Percentiles rank a stretch among this genome's conserved stretches.
Conservation (phyloP, 2,113 vertebrate species). For the Lampris megalopsis region DNA sequence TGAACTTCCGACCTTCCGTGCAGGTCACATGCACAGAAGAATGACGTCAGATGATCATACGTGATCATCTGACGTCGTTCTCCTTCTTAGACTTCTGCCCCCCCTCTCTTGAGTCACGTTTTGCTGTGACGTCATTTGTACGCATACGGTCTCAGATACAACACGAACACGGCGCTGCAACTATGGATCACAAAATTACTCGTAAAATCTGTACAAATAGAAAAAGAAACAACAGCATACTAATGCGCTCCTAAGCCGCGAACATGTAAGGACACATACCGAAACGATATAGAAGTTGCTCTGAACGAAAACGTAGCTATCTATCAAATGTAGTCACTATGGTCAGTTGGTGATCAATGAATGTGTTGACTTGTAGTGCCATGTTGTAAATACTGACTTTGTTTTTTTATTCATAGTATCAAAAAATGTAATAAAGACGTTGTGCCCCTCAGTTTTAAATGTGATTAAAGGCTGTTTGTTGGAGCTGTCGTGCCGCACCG, state of each 20-base stretch:
- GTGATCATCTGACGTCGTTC: conserved; percentile 48
- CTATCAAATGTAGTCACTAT: conserved; percentile 13
- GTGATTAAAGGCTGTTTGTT: neutral
- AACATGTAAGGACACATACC: conserved; percentile 15
- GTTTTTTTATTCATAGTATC: conserved; percentile 5
- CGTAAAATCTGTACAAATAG: neutral
- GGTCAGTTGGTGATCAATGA: conserved; percentile 29
- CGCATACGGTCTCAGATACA: conserved; percentile 9
- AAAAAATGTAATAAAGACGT: neutral
- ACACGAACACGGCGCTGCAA: conserved; percentile 17
- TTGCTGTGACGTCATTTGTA: conserved; percentile 2
- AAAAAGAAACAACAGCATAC: neutral
- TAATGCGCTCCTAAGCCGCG: conserved; percentile 13
- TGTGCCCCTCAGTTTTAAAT: neutral
- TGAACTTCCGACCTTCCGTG: neutral
- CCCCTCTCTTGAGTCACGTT: conserved; percentile 20
- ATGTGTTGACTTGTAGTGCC: conserved; percentile 53
- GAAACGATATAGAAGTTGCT: conserved; percentile 9
- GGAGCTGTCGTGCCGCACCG: neutral
- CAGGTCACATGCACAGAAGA: too few relatives aligned
- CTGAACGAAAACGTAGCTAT: conserved; percentile 2
- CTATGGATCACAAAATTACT: neutral
- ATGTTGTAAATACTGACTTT: conserved; percentile 51
- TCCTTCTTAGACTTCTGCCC: neutral
- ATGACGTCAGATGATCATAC: conserved; percentile 12